Percentiles rank a stretch among this genome's conserved stretches.
Conservation (phyloP, 2,113 vertebrate species). For the Corythoichthys intestinalis region DNA sequence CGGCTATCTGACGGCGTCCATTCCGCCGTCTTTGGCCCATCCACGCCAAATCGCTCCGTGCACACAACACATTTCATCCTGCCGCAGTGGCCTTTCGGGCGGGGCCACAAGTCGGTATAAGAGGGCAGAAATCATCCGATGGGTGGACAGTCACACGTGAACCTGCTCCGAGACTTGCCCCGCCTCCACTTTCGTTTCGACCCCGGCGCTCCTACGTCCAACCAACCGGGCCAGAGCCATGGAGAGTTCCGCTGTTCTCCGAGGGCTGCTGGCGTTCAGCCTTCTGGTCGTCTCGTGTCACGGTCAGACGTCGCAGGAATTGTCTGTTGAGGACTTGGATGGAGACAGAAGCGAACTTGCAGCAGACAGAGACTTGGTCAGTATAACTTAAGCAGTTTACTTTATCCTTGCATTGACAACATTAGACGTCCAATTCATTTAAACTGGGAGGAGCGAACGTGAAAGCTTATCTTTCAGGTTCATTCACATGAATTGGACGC, state of each 20-base stretch:
- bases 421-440: no score
- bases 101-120: conserved; percentile 2
- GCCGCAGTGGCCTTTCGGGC: conserved; percentile 13
- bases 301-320: conserved; percentile 61
- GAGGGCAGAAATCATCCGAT: neutral
- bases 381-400: conserved; percentile 18
- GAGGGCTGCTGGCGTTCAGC: conserved; percentile 51
- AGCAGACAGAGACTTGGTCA: conserved; percentile 70
- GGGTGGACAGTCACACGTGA: neutral
- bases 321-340: conserved; percentile 52
- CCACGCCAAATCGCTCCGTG: neutral
- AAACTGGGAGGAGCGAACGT: no score
- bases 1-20: neutral
- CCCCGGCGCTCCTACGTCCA: conserved; percentile 2
- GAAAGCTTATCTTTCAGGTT: no score
- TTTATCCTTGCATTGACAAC: no score
- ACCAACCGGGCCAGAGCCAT: conserved; percentile 50
- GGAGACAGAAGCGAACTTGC: conserved; percentile 46
- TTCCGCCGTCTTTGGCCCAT: neutral
- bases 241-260: conserved; percentile 60
- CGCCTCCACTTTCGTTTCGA: neutral
- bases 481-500: no score
- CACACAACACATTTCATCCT: neutral
- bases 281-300: conserved; percentile 50
- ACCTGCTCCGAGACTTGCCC: conserved; percentile 10